phyloP scores from a whole-genome alignment of 2,888 invertebrate genomes.

The Atherix ibis region DNA sequence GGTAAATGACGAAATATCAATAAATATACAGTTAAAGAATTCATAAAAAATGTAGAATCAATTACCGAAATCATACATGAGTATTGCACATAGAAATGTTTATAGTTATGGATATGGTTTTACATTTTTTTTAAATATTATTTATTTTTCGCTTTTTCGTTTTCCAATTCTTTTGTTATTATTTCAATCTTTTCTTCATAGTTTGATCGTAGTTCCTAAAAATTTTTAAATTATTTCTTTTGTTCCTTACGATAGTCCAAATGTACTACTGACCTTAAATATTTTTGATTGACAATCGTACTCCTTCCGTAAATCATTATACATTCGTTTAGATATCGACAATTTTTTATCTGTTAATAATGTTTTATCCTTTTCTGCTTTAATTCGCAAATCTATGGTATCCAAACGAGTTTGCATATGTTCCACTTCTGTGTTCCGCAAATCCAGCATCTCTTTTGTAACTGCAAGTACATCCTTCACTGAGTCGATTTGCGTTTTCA shows the following conservation, averaged over 20 bases:
- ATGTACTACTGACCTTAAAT: constrained; percentile 38
- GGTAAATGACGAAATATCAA: no score
- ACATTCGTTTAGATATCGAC: constrained; percentile 52
- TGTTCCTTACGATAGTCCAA: no score
- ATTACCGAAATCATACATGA: no score
- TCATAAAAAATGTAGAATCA: no score
- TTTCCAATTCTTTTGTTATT: constrained; percentile 17
- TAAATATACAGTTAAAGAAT: no score
- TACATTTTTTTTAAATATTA: no score
- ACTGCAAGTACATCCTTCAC: constrained; percentile 68
- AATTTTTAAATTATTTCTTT: constrained; percentile 5
- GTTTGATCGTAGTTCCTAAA: constrained; percentile 44
- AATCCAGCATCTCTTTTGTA: constrained; percentile 63
- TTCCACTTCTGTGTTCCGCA: constrained; percentile 62
- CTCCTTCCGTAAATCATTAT: constrained; percentile 58
- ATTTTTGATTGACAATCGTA: constrained; percentile 61
- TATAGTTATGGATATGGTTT: no score
- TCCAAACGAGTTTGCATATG: constrained; percentile 57
- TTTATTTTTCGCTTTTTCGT: no score
- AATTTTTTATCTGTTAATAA: constrained; percentile 51
- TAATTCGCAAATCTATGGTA: constrained; percentile 50
- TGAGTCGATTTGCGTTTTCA: constrained; percentile 54
- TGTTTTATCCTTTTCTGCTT: constrained; percentile 56
- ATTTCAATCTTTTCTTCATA: constrained; percentile 47
- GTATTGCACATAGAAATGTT: no score